Conservation (phyloP, 1,140 invertebrate genomes). For the Zaprionus tsacasi region DNA sequence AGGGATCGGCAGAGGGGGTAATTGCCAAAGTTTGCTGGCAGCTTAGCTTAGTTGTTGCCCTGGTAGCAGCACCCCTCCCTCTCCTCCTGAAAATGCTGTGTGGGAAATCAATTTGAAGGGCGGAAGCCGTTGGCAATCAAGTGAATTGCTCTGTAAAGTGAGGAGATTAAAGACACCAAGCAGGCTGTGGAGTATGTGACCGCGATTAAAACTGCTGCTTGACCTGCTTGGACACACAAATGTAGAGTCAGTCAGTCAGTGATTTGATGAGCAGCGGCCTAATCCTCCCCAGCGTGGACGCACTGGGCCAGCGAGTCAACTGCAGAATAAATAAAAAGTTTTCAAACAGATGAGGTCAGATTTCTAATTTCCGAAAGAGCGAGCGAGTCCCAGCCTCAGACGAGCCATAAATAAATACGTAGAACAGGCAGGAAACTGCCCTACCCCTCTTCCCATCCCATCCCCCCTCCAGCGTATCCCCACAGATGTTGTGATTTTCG, state of each 20-base stretch:
- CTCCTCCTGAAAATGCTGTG: constrained; percentile 52
- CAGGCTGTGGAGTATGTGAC: not conserved
- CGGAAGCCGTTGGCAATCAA: constrained; percentile 63
- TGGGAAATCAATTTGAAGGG: constrained; percentile 76
- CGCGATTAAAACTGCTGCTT: constrained; percentile 17
- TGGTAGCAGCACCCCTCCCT: constrained; percentile 6
- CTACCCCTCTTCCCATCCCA: too few relatives aligned
- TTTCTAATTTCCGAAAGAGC: constrained; percentile 71
- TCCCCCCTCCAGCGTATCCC: not conserved
- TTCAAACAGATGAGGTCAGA: constrained; percentile 56
- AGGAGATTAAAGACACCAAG: constrained; percentile 30
- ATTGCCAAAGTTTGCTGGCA: constrained; percentile 78
- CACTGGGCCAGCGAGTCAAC: constrained; percentile 31
- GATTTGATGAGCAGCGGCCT: not conserved
- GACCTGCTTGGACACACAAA: not conserved
- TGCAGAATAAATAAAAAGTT: constrained; percentile 62
- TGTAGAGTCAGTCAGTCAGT: not conserved
- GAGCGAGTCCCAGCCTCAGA: not conserved
- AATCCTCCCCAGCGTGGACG: not conserved
- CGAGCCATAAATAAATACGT: constrained; percentile 17
- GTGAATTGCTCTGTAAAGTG: constrained; percentile 58
- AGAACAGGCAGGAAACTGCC: not conserved
- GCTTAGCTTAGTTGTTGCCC: constrained; percentile 58
- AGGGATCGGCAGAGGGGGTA: constrained; percentile 53
- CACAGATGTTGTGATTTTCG: constrained; percentile 45